Conservation (phyloP, 23 tunicate genomes). For the Phallusia fumigata region DNA sequence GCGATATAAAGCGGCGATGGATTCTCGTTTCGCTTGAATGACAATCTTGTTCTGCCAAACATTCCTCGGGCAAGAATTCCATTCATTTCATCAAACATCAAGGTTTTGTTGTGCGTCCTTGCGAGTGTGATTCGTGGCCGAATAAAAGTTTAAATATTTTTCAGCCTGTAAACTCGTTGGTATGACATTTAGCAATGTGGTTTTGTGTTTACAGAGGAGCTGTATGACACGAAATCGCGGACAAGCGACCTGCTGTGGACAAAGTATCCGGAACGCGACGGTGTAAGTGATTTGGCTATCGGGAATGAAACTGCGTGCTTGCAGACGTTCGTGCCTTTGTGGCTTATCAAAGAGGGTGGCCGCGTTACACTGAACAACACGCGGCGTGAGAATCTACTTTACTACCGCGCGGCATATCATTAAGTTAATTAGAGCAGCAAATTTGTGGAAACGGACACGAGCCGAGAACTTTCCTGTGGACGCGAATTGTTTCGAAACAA, state of each 20-base stretch:
- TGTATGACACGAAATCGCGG: constrained; percentile 53
- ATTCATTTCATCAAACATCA: not conserved
- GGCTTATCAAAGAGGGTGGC: not conserved
- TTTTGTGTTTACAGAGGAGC: constrained; percentile 32
- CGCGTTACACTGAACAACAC: not conserved
- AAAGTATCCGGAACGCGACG: constrained; percentile 29
- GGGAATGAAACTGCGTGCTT: not conserved
- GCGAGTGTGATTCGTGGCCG: too few species aligned
- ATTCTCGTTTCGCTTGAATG: not conserved
- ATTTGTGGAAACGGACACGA: not conserved
- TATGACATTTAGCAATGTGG: not conserved
- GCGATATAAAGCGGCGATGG: not conserved
- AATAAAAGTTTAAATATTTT: too few species aligned
- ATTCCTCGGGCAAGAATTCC: not conserved
- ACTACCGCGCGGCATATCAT: constrained; percentile 5
- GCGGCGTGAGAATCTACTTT: not conserved
- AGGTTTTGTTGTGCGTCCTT: too few species aligned
- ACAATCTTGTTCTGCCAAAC: not conserved
- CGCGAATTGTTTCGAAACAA: too few species aligned
- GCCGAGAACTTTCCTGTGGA: too few species aligned
- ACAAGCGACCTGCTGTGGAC: constrained; percentile 73
- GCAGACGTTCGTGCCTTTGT: not conserved
- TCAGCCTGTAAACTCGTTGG: too few species aligned
- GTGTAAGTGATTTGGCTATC: constrained; percentile 33
- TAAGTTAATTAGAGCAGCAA: constrained; percentile 10